A percentile compares a stretch with the other conserved stretches of the same genome.
These are phyloP conservation scores for Phalacrocorax brasilianus DNA, from an alignment of 2,113 vertebrate species.

Conservation along the genomic window DNA sequence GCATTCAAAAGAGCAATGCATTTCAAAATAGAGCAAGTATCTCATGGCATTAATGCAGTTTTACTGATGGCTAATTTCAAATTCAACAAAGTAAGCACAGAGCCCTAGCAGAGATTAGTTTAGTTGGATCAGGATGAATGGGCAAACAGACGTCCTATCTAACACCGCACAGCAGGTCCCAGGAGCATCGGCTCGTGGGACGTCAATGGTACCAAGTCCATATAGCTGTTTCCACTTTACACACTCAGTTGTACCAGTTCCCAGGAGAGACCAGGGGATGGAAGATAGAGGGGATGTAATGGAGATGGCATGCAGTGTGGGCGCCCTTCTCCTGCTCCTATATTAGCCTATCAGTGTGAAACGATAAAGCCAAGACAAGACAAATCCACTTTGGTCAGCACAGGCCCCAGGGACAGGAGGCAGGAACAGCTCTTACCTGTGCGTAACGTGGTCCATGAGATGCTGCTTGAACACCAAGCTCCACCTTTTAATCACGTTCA, in stretches of 20 bases:
- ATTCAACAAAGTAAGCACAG: neutral
- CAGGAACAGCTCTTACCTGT: constrained; percentile 78
- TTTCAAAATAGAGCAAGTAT: neutral
- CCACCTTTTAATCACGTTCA: constrained; percentile 89
- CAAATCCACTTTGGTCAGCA: neutral
- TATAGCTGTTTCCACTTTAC: neutral
- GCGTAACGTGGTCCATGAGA: constrained; percentile 85
- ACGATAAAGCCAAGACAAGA: neutral
- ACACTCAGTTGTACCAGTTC: neutral
- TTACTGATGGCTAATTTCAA: neutral
- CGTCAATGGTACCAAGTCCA: neutral
- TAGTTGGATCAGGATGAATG: neutral
- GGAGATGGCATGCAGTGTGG: neutral
- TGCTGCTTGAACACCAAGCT: constrained; percentile 95
- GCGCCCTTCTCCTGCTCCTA: neutral
- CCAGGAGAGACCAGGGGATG: neutral
- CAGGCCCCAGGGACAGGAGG: neutral
- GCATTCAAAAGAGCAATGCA: neutral
- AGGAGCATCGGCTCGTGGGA: fast-evolving
- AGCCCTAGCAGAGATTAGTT: neutral
- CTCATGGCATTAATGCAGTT: neutral
- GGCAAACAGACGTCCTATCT: neutral
- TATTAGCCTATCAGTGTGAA: neutral
- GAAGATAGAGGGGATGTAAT: neutral
- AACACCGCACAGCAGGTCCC: neutral